Evolutionary conservation across 1,140 invertebrate genomes (phyloP).

Genomic region (Maconellicoccus hirsutus): DNA sequence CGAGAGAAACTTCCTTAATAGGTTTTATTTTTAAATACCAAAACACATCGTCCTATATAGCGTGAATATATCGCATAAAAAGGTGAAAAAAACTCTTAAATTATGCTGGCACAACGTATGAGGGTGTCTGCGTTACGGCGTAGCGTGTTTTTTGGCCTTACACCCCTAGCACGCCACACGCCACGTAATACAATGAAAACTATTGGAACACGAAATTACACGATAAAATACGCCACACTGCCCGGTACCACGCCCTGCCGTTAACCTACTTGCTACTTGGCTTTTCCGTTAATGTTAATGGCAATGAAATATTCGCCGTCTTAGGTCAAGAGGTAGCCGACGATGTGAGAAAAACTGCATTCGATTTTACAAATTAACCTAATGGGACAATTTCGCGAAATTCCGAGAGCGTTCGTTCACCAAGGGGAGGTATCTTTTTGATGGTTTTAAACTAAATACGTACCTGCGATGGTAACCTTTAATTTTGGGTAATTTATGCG

Average conservation of each 20-base stretch:
- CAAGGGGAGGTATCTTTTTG: too few species aligned
- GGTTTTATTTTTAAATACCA: not conserved
- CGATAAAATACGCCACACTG: conserved; percentile 14
- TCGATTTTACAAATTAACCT: too few species aligned
- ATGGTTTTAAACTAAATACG: too few species aligned
- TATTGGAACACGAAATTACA: conserved; percentile 14
- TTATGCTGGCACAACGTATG: not conserved
- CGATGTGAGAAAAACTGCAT: too few species aligned
- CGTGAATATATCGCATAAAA: not conserved
- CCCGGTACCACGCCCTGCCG: conserved; percentile 3
- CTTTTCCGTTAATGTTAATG: conserved; percentile 20
- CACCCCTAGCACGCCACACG: conserved; percentile 13
- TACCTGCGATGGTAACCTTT: too few species aligned
- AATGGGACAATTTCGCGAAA: too few species aligned
- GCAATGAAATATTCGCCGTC: conserved; percentile 19
- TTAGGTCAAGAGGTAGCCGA: conserved; percentile 22
- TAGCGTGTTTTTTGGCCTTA: not conserved
- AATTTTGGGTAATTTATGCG: too few species aligned
- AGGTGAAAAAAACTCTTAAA: not conserved
- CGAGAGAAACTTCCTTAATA: not conserved
- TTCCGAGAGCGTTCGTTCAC: too few species aligned
- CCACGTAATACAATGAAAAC: conserved; percentile 4
- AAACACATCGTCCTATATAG: not conserved
- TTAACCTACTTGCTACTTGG: conserved; percentile 13
- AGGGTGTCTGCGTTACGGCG: not conserved